Evolutionary conservation across 2,797 vertebrate genomes (phyloP).

Genomic region (Muscicapa comitata): DNA sequence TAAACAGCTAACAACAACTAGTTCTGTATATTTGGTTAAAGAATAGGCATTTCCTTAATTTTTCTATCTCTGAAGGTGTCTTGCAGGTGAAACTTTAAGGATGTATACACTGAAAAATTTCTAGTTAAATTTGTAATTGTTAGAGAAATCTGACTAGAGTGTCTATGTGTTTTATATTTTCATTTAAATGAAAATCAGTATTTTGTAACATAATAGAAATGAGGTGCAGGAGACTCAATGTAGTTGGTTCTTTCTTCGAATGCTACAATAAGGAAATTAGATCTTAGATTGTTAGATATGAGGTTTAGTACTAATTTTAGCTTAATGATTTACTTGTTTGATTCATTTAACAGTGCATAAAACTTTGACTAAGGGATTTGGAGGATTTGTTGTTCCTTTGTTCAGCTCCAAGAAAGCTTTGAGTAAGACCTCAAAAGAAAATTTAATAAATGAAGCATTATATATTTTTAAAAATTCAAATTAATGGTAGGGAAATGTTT

Average conservation of each 20-base stretch:
- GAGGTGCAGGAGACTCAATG: not conserved
- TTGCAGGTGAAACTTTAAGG: not conserved
- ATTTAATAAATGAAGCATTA: not conserved
- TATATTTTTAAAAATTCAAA: not conserved
- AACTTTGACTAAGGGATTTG: not conserved
- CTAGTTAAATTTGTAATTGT: not conserved
- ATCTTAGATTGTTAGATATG: not conserved
- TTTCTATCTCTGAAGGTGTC: not conserved
- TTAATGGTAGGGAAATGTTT: not conserved
- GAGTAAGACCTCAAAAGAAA: not conserved
- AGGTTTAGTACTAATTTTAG: not conserved
- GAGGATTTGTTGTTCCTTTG: not conserved
- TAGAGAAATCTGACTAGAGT: not conserved
- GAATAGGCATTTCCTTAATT: not conserved
- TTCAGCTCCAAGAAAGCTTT: not conserved
- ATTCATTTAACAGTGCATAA: not conserved
- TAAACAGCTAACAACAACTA: not conserved
- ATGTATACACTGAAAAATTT: not conserved
- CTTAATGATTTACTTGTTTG: not conserved
- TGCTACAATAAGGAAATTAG: not conserved
- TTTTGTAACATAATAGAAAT: not conserved
- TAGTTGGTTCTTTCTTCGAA: not conserved
- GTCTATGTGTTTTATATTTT: not conserved
- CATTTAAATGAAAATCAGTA: not conserved
- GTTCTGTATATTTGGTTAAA: not conserved